Evolutionary conservation across 2,888 invertebrate genomes (phyloP), one percentile per base, ranked within the genome.

Genomic region (Eupithecia exiguata): DNA sequence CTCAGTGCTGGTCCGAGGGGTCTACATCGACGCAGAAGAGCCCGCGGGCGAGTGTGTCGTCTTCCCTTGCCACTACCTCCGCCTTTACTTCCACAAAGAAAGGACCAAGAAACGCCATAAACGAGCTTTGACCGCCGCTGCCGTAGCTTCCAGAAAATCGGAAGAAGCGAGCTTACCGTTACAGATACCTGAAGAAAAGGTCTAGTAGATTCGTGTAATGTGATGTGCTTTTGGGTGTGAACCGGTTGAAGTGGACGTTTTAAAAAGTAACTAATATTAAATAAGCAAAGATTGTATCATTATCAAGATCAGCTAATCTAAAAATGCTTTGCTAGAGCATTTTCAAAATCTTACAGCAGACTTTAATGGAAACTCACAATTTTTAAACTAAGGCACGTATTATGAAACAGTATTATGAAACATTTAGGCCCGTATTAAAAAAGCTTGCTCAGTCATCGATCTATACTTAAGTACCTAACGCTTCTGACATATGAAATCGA

Each of bases 21-120:
- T 98, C 1, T 97, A 97, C 89, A 97, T 98, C 71, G 98, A 98
- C 89, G 98, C 97, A 0, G 97, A 98, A 83, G 97, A 97, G 81
- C 96, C 96, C 0, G 97, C 96, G 0, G 97, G 97, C 21, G 96
- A 97, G 82, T 97, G 98, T 86, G 97, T 98, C 2, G 96, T 97
- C 69, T 97, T 98, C 88, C 97, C 98, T 5, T 97, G 97, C 85
- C 97, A 97, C 85, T 98, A 98, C 88, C 95, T 98, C 40, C 94
- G 97, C 79, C 91, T 97, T 18, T 97, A 97, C 90, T 97, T 97
- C 91, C 95, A 96, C 84, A 95, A 96, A 77, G 96, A 96, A 82
- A 92, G 96, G 70, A 93, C 94, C 68, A 96, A 96, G 89, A 96
- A 96, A 84, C 88, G 95, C 76, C 94, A 93, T 71, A 92, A 90